A percentile compares a stretch with the other conserved stretches of the same genome.
Conservation (phyloP, 2,113 vertebrate genomes). For the Chaetodon auriga region DNA sequence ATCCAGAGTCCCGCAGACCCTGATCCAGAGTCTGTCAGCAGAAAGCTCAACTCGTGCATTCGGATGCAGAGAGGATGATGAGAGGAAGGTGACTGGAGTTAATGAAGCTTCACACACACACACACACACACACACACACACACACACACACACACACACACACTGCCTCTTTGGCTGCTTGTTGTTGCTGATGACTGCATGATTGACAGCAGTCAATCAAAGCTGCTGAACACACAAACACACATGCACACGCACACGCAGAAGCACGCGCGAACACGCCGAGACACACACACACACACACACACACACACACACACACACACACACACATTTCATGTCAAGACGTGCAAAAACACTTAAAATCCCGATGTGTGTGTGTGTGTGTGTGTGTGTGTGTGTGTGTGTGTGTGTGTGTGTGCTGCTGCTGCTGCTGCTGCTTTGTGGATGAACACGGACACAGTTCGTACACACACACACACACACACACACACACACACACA, state of each 20-base stretch:
- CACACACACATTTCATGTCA: neutral
- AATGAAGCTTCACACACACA: conserved; percentile 10
- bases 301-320: neutral
- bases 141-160: neutral
- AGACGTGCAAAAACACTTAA: neutral
- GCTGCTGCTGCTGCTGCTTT: neutral
- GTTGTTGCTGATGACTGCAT: neutral
- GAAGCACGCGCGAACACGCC: neutral
- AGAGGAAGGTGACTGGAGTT: conserved; percentile 34
- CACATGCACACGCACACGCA: neutral
- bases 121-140: neutral
- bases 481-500: neutral
- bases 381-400: no score
- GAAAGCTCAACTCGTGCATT: neutral
- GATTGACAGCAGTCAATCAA: conserved; percentile 52
- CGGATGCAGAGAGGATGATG: neutral
- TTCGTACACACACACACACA: neutral
- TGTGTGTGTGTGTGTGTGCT: no score
- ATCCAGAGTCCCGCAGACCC: neutral
- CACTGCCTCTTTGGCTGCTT: no score
- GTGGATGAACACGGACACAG: neutral
- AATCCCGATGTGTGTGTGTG: no score
- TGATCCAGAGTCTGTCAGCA: neutral
- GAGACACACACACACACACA: neutral
- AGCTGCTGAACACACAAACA: neutral